Evolutionary conservation across 1,140 invertebrate species (phyloP), one percentile per base, ranked within the genome.

Genomic region (Platorchestia sp.): DNA sequence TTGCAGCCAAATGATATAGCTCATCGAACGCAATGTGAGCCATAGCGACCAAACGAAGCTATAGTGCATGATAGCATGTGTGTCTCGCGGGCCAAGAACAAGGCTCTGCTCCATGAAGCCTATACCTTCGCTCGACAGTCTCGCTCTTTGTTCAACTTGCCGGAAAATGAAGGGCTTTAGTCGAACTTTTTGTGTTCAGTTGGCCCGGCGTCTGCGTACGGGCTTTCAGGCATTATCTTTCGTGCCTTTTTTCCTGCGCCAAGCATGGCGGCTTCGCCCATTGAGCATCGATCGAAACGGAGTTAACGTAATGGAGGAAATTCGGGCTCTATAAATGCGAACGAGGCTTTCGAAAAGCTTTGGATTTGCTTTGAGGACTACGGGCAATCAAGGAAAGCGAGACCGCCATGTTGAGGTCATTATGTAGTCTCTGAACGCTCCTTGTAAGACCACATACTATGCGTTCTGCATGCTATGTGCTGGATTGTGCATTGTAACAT

Each of bases 1-100:
- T 89, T 89, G 87, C 87, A 41, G 14, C 87, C 87, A 89, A 89
- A 89, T 89, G 7, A 89, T 44, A 89, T 89, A 89, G 6, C 87
- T 89, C 87, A 89, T 89, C 87, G 87, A 89, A 89, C 87, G 87
- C 87, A 89, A 89, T 89, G 87, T 89, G 87, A 89, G 87, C 87
- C 87, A 89, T 89, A 89, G 87, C 41, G 43, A 44, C 87, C 87
- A 89, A 89, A 89, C 42, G 87, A 44, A 89, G n/a, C 87, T 44
- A 44, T 44, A 42, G 43, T 89, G 87, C 87, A 89, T 89, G 59
- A 75, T 75, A 75, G 14, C 59, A 75, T 75, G 59, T 75, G 36
- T 75, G 59, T 75, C 7, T 75, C 14, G 10, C 59, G 36, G 10
- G 59, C 7, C 59, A 10, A 75, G 27, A 27, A 75, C 14, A 75